Base-by-base conservation (phyloP, 2,888 invertebrate species). In the Leptogaster cylindrica region DNA sequence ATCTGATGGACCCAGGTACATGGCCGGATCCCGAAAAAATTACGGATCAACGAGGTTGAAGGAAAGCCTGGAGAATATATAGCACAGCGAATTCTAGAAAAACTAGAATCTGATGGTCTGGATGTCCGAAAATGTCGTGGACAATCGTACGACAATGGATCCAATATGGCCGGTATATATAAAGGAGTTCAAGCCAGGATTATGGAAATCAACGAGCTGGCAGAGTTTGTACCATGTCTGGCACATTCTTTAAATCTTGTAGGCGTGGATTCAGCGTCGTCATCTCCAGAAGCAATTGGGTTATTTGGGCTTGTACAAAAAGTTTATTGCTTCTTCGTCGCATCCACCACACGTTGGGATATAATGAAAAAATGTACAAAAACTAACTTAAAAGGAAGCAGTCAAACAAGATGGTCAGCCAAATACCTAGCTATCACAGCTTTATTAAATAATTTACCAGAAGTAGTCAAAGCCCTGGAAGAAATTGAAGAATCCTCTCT, bases 381-480 rank as follows among this genome's bases (percentile, higher is more conserved):
- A 46, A 46, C 46, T 16, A 46, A 46, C 20, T 46, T 8, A 31
- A 31, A 31, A 31, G 6, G 31, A 8, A 31, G 8, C 31, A 31
- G 31, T 31, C 31, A 31, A 46, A 46, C 14, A 12, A 46, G 16
- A 46, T 46, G 20, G 14, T 46, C 20, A 18, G 46, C 46, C 18
- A 46, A 46, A 46, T 18, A 46, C 18, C 25, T 12, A 50, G 50
- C 50, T 50, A 27, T 50, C 25, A 50, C 20, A 12, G 27, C 27
- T 50, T 27, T 27, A 50, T 50, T 50, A 27, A 50, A 6, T 50
- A 50, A 50, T 50, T 50, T 50, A 50, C 50, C 27, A n/a, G 50
- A 50, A 50, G 50, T 50, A 25, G 50, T 50, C 50, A 50, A 27
- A 50, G 50, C 50, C 25, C 50, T 50, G 50, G 27, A 50, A 27